Percentiles rank a stretch among this genome's conserved stretches.
These are phyloP conservation scores for Cephalotes varians DNA, from an alignment of 2,888 invertebrate genomes.

Conservation along the genomic window DNA sequence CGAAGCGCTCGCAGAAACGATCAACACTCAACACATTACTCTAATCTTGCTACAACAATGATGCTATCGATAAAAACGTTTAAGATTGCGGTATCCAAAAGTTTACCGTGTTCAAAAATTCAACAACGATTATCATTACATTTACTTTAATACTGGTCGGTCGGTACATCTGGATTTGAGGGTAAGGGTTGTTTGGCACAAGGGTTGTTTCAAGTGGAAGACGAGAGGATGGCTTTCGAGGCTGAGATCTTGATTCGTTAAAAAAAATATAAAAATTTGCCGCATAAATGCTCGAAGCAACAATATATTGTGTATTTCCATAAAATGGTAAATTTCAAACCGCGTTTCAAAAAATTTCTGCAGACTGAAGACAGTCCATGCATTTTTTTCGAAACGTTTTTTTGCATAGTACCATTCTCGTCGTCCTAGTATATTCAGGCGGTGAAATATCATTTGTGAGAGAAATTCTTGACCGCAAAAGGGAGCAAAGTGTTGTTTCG, in stretches of 20 bases:
- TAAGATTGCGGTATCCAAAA: constrained; percentile 60
- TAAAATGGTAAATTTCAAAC: not conserved
- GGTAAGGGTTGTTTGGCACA: constrained; percentile 59
- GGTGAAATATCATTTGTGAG: constrained; percentile 18
- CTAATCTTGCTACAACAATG: constrained; percentile 59
- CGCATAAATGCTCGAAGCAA: constrained; percentile 1
- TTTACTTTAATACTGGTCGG: constrained; percentile 69
- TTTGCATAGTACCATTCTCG: constrained; percentile 16
- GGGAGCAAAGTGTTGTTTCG: constrained; percentile 37
- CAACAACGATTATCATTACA: constrained; percentile 49
- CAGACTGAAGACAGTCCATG: not conserved
- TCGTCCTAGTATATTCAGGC: constrained; percentile 25
- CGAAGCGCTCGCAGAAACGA: constrained; percentile 43
- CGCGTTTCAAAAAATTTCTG: not conserved
- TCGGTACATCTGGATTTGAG: constrained; percentile 46
- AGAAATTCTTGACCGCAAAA: constrained; percentile 29
- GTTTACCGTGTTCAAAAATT: constrained; percentile 57
- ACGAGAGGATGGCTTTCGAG: constrained; percentile 43
- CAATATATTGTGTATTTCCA: not conserved
- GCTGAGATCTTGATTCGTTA: not conserved
- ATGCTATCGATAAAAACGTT: constrained; percentile 55
- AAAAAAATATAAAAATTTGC: not conserved
- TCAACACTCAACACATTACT: constrained; percentile 46
- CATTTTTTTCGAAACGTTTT: constrained; percentile 1
- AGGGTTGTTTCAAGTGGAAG: constrained; percentile 47